Base-by-base conservation (phyloP, 2,113 vertebrate genomes). In the Motacilla tschutschensis region DNA sequence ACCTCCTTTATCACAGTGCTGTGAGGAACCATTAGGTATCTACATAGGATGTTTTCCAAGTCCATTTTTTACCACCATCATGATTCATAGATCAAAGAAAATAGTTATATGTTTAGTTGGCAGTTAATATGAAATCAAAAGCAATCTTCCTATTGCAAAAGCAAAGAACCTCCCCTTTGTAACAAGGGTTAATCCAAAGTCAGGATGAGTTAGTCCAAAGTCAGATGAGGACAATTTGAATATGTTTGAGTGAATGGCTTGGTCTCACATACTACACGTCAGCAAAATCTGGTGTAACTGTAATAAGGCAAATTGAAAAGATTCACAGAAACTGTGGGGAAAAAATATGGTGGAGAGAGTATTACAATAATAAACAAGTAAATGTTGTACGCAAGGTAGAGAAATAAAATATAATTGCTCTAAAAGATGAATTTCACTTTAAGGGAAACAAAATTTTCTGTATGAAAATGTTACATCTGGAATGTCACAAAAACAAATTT, bases 401-500 rank as follows among this genome's bases (percentile, higher is more conserved):
- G 21, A 43, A 33, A 54, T 80, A 55, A 88, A 57, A 54, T 81
- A 38, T 60, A 88, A 65, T 46, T 84, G 17, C 25, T 53, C 12
- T 70, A 88, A 80, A 83, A 71, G 29, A n/a, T 7, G 5, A 88
- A 65, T 90, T 93, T 60, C 4, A 60, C 57, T 81, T 91, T 41
- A 40, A n/a, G 15, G 19, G 38, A 72, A 78, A 33, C 4, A 22
- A 85, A 63, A 43, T 66, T 83, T 85, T 77, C n/a, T 75, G 38
- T 28, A 20, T 18, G 33, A 70, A 87, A 67, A 74, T 73, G 64
- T 79, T 83, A 20, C 38, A n/a, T 57, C n/a, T 46, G 19, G 50
- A 58, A 41, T 35, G n/a, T 65, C 87, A 77, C 35, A 88, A 70
- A 88, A 90, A 48, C 36, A 75, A 88, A 51, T 38, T 85, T 96